Base-by-base conservation (phyloP, 2,888 invertebrate genomes). In the Lucinisca nassula region DNA sequence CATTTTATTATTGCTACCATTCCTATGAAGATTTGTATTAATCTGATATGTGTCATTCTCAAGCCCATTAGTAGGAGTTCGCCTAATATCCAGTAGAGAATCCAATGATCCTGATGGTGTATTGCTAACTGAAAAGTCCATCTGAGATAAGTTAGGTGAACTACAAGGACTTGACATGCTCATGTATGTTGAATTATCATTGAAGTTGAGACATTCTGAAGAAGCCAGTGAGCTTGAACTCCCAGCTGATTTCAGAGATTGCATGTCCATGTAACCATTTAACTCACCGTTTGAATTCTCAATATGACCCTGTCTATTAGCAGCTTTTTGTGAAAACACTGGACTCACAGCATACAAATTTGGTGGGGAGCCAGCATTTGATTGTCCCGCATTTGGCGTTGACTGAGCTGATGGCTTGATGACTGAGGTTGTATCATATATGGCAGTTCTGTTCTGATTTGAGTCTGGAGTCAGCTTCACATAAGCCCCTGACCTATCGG, bases 101-200 rank as follows among this genome's bases (percentile, higher is more conserved):
- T 92, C 91, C 77, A 92, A 83, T 12, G 92, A 92, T 12, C 91
- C 92, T 32, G 92, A 91, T 27, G 92, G 92, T 17, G 92, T 92
- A 35, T 83, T 86, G 51, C 89, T 86, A 14, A 92, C 90, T 17
- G 92, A 90, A 32, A 92, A 88, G 79, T 92, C 92, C 87, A 92
- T 88, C 73, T 91, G 88, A 0, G 92, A 92, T 24, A 92, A 89
- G 73, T 93, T 93, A 12, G 94, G 94, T 10, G 94, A 93, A 35
- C 92, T 92, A 85, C 92, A 92, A 8, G 91, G 89, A 80, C 93
- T 94, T n/a, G 92, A 89, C 91, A 92, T 92, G 58, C 91, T 92
- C 79, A 94, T 93, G 81, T 94, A 92, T 0, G 93, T 93, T 10
- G 93, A 78, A 73, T 91, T 92, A 38, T 92, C 90, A 70, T 89